phyloP scores from a whole-genome alignment of 2,888 invertebrate genomes.

The Limulus polyphemus region DNA sequence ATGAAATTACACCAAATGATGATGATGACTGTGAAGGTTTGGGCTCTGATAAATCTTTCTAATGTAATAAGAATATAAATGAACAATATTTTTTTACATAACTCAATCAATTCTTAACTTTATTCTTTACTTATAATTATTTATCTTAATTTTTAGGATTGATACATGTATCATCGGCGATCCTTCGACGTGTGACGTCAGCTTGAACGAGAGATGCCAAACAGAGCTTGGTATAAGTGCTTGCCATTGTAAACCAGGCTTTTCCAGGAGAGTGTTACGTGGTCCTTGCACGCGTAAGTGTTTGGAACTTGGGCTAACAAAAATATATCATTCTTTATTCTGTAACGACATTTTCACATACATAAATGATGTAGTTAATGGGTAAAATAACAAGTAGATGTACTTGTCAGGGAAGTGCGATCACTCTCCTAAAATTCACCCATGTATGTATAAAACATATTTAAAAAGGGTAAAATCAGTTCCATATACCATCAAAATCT shows the following conservation, averaged over 20 bases:
- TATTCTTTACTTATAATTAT: neutral
- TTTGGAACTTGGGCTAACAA: neutral
- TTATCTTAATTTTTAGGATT: conserved; percentile 45
- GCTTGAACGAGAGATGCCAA: conserved; percentile 73
- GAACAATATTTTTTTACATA: too few relatives aligned
- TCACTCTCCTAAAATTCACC: too few relatives aligned
- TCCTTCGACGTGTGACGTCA: conserved; percentile 74
- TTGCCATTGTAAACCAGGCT: conserved; percentile 70
- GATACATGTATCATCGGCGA: conserved; percentile 91
- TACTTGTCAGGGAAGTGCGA: too few relatives aligned
- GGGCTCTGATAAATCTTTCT: too few relatives aligned
- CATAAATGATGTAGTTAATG: neutral
- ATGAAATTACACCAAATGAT: too few relatives aligned
- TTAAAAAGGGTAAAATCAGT: too few relatives aligned
- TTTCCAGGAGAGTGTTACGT: conserved; percentile 50
- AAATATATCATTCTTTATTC: too few relatives aligned
- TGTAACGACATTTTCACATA: neutral
- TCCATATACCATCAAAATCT: too few relatives aligned
- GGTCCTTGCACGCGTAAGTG: conserved; percentile 55
- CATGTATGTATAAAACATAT: too few relatives aligned
- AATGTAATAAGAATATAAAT: too few relatives aligned
- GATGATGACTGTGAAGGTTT: too few relatives aligned
- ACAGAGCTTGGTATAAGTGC: conserved; percentile 76
- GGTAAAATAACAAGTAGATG: too few relatives aligned
- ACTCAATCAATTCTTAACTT: neutral